These are phyloP conservation scores for Tineola bisselliella DNA, from an alignment of 2,888 invertebrate genomes.

Conservation along the genomic window DNA sequence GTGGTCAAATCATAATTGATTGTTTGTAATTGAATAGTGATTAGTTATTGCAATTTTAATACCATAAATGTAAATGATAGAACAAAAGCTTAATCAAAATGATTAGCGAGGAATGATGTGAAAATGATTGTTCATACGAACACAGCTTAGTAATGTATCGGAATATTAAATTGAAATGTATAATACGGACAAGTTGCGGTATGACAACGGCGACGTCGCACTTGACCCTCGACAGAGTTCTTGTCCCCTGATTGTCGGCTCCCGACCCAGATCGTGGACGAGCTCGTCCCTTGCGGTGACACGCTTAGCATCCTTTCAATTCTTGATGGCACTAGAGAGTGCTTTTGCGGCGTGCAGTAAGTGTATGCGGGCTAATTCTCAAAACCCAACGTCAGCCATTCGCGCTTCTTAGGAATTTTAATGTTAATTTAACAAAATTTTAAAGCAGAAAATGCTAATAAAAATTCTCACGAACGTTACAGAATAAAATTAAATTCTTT, in stretches of 20 bases:
- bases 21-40: too few relatives aligned
- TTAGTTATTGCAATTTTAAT: too few relatives aligned
- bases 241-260: slow-evolving; percentile 23
- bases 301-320: slow-evolving; percentile 36
- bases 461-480: neutral
- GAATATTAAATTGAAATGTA: neutral
- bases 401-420: slow-evolving; percentile 19
- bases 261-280: slow-evolving; percentile 22
- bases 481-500: neutral
- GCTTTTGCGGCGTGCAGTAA: slow-evolving; percentile 28
- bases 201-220: neutral
- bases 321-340: slow-evolving; percentile 34
- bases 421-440: neutral
- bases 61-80: too few relatives aligned
- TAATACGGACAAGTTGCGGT: neutral
- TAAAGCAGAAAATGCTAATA: neutral
- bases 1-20: too few relatives aligned
- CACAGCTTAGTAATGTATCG: neutral
- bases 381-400: slow-evolving; percentile 27
- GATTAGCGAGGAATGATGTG: too few relatives aligned
- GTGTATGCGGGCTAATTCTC: slow-evolving; percentile 31
- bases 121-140: too few relatives aligned
- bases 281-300: slow-evolving; percentile 28
- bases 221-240: slow-evolving; percentile 6
- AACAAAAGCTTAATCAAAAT: too few relatives aligned